Percentiles rank a stretch among this genome's conserved stretches.
Evolutionary conservation across 2,888 invertebrate species (phyloP).

Genomic region (Lycophotia porphyrea): DNA sequence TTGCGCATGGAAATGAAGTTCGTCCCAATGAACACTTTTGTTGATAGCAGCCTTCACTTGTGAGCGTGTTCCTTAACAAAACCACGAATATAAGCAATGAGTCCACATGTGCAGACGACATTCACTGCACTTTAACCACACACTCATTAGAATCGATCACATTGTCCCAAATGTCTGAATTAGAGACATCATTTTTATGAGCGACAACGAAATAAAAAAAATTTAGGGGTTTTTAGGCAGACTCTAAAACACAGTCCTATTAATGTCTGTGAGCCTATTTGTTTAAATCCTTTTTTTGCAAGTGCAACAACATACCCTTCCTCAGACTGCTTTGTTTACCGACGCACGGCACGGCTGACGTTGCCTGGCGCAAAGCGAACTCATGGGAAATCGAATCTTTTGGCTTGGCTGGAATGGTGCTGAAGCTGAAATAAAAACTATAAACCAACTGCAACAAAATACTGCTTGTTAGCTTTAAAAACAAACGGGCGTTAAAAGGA

Average conservation of each 20-base stretch:
- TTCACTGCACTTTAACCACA: conserved; percentile 29
- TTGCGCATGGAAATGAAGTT: conserved; percentile 70
- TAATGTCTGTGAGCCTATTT: conserved; percentile 16
- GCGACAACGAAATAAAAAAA: conserved; percentile 28
- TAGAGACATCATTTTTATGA: conserved; percentile 14
- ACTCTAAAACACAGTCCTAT: conserved; percentile 31
- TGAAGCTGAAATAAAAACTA: not conserved
- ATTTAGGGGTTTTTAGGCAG: conserved; percentile 13
- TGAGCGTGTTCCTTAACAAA: conserved; percentile 34
- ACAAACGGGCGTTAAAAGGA: conserved; percentile 44
- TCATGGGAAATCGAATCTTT: conserved; percentile 3
- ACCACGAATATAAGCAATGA: conserved; percentile 15
- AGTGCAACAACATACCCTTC: not conserved
- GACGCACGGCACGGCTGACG: conserved; percentile 17
- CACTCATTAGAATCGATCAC: conserved; percentile 36
- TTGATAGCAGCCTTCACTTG: conserved; percentile 63
- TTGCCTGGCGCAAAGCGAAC: not conserved
- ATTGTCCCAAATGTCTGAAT: not conserved
- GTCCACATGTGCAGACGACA: conserved; percentile 37
- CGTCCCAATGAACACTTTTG: conserved; percentile 51
- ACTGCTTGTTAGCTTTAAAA: not conserved
- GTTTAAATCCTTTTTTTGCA: not conserved
- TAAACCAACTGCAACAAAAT: not conserved
- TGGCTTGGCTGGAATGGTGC: not conserved
- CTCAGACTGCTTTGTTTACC: conserved; percentile 2